Evolutionary conservation across 1,140 invertebrate species (phyloP).

Genomic region (Drosophila punjabiensis): DNA sequence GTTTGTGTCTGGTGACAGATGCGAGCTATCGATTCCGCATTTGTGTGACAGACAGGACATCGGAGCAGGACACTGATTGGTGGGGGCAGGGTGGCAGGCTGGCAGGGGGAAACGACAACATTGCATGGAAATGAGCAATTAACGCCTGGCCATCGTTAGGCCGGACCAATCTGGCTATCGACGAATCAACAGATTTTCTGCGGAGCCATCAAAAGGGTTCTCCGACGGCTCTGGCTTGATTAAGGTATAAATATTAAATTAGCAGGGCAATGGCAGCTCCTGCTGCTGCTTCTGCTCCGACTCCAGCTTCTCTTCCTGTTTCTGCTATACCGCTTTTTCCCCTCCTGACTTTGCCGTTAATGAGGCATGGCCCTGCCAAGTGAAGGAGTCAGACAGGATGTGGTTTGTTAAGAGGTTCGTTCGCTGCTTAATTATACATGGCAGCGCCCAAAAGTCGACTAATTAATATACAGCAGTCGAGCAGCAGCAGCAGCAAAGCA

Average conservation of each 20-base stretch:
- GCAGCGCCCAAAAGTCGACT: slow-evolving; percentile 79
- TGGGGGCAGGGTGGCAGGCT: not conserved
- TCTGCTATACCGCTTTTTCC: not conserved
- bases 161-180: slow-evolving; percentile 41
- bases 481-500: slow-evolving; percentile 11
- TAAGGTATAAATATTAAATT: slow-evolving; percentile 84
- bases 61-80: slow-evolving; percentile 12
- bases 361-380: slow-evolving; percentile 64
- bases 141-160: slow-evolving; percentile 71
- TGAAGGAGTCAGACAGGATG: slow-evolving; percentile 65
- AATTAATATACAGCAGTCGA: slow-evolving; percentile 76
- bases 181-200: slow-evolving; percentile 68
- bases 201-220: slow-evolving; percentile 56
- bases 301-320: slow-evolving; percentile 7
- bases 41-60: slow-evolving; percentile 62
- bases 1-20: slow-evolving; percentile 64
- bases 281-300: slow-evolving; percentile 10
- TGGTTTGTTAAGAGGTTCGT: slow-evolving; percentile 60
- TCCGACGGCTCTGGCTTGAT: slow-evolving; percentile 56
- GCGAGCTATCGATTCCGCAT: slow-evolving; percentile 74
- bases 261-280: slow-evolving; percentile 39
- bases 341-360: slow-evolving; percentile 53
- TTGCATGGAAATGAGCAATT: slow-evolving; percentile 77
- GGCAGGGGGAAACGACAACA: slow-evolving; percentile 40
- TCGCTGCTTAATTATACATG: slow-evolving; percentile 79